Percentiles rank a stretch among this genome's conserved stretches.
These are phyloP conservation scores for Polyploca ridens DNA, from an alignment of 2,888 invertebrate genomes.

Conservation along the genomic window DNA sequence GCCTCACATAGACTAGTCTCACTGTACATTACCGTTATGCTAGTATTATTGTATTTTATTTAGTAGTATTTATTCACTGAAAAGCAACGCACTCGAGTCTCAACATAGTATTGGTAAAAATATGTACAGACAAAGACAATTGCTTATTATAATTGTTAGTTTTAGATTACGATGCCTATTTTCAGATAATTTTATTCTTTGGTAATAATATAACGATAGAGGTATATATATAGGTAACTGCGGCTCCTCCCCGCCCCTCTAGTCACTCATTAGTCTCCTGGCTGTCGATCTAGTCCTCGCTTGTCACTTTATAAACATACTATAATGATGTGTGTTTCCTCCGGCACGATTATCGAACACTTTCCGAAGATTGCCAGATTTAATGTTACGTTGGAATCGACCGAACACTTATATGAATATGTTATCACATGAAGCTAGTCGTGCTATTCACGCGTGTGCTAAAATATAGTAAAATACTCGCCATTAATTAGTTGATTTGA, in stretches of 20 bases:
- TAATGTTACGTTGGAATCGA: background rate
- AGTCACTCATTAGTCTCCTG: constrained; percentile 5
- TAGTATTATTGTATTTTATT: background rate
- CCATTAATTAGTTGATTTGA: background rate
- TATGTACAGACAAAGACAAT: background rate
- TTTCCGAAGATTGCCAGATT: no score
- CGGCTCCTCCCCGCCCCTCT: constrained; percentile 1
- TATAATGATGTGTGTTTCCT: background rate
- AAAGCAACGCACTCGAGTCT: no score
- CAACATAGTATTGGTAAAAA: background rate
- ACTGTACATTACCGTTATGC: background rate
- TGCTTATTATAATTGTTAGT: background rate
- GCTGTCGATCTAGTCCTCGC: constrained; percentile 32
- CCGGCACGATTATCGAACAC: background rate
- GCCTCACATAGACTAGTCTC: background rate
- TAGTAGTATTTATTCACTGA: background rate
- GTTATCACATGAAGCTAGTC: background rate
- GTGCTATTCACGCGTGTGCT: background rate
- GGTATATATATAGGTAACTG: background rate
- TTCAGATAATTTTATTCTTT: background rate
- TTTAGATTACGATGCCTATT: background rate
- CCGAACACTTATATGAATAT: background rate
- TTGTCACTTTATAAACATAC: constrained; percentile 25
- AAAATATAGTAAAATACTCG: background rate
- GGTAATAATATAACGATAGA: background rate